phyloP scores from a whole-genome alignment of 2,113 vertebrate genomes.

The Anthoscopus minutus region DNA sequence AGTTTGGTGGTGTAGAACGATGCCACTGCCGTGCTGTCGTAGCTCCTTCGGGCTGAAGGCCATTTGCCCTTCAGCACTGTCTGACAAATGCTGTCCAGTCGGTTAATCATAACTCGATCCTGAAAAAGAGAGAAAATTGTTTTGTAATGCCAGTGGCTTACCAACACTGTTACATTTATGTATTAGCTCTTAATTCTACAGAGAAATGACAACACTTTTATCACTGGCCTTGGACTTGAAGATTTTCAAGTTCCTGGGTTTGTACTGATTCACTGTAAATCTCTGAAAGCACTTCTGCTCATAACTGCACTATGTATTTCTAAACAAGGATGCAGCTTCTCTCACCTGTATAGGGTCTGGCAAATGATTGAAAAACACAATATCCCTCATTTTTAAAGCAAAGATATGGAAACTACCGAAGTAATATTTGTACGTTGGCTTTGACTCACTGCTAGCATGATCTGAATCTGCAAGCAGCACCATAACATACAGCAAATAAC shows the following conservation, averaged over 20 bases:
- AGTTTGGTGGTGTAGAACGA: conserved; percentile 99
- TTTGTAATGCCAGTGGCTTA: neutral
- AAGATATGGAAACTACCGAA: neutral
- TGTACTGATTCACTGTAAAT: neutral
- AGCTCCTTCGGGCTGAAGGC: conserved; percentile 85
- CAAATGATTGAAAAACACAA: neutral
- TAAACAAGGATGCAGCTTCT: neutral
- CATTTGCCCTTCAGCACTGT: conserved; percentile 96
- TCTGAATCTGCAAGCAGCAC: neutral
- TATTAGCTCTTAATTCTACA: neutral
- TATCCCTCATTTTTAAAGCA: neutral
- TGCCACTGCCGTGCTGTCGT: conserved; percentile 85
- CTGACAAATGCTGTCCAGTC: conserved; percentile 97
- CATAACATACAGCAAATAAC: neutral
- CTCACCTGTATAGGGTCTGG: neutral
- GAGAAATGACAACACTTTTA: neutral
- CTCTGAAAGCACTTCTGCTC: neutral
- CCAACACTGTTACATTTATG: neutral
- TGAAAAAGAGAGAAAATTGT: conserved; percentile 15
- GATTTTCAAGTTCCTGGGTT: neutral
- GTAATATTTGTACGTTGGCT: neutral
- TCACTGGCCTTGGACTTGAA: neutral
- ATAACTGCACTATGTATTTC: neutral
- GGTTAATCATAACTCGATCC: conserved; percentile 98
- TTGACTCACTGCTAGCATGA: neutral